These are phyloP conservation scores for Clarias magur DNA, from an alignment of 2,113 vertebrate genomes.

Conservation along the genomic window DNA sequence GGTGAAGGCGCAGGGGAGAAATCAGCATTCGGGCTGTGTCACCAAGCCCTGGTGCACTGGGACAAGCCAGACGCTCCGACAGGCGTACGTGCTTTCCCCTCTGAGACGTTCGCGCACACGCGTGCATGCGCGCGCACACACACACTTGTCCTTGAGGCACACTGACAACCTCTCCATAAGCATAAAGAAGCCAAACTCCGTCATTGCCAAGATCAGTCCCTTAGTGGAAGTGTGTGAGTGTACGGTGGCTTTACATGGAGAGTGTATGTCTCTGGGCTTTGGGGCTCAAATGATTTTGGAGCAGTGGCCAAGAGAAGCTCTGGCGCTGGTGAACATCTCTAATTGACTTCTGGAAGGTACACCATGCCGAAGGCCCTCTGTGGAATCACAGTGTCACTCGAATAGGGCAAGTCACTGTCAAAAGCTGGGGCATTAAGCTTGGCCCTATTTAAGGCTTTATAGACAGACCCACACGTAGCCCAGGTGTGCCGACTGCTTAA, in stretches of 20 bases:
- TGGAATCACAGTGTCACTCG: conserved; percentile 33
- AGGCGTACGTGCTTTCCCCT: conserved; percentile 58
- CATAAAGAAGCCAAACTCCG: conserved; percentile 60
- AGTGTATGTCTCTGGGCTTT: conserved; percentile 36
- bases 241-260: conserved; percentile 40
- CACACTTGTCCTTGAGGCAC: conserved; percentile 51
- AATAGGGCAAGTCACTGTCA: conserved; percentile 31
- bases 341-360: conserved; percentile 51
- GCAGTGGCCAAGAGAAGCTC: conserved; percentile 34
- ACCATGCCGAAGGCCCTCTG: conserved; percentile 24
- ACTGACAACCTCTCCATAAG: conserved; percentile 59
- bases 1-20: conserved; percentile 51
- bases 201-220: conserved; percentile 60
- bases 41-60: conserved; percentile 54
- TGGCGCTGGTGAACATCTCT: conserved; percentile 46
- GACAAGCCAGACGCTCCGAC: conserved; percentile 59
- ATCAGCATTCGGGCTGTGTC: conserved; percentile 62
- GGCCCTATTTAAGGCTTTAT: conserved; percentile 35
- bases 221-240: conserved; percentile 43
- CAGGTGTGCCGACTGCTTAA: conserved; percentile 44
- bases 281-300: conserved; percentile 28
- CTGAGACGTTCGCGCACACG: conserved; percentile 42
- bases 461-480: conserved; percentile 28
- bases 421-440: conserved; percentile 24
- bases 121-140: conserved; percentile 20